These are phyloP conservation scores for Champsocephalus esox DNA, from an alignment of 2,797 vertebrate genomes.

Conservation along the genomic window DNA sequence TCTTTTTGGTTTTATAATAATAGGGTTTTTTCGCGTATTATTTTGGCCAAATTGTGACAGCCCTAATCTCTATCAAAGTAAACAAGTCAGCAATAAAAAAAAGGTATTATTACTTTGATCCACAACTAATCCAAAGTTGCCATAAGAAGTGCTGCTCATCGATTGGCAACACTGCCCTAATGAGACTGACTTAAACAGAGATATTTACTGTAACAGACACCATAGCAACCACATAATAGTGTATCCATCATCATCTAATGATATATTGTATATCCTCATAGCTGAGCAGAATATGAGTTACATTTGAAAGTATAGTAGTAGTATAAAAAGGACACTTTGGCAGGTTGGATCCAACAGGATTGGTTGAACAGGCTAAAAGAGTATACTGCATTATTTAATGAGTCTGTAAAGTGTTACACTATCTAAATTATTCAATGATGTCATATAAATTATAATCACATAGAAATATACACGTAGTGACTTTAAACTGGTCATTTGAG, in stretches of 20 bases:
- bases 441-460: background rate
- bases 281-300: background rate
- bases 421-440: background rate
- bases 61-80: background rate
- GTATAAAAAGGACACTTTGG: background rate
- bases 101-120: slow-evolving; percentile 12
- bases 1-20: too few relatives aligned
- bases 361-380: background rate
- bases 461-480: background rate
- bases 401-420: background rate
- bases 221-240: slow-evolving; percentile 5
- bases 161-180: slow-evolving; percentile 16
- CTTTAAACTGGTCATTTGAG: background rate
- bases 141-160: slow-evolving; percentile 6
- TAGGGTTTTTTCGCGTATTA: too few relatives aligned
- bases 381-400: background rate
- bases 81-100: slow-evolving; percentile 28
- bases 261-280: too few relatives aligned
- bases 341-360: background rate
- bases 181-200: slow-evolving; percentile 3
- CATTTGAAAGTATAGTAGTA: background rate
- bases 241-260: background rate
- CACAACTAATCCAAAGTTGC: slow-evolving; percentile 18
- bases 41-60: too few relatives aligned
- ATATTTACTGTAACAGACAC: slow-evolving; percentile 11